phyloP scores from a whole-genome alignment of 1,140 invertebrate genomes.

The Drosophila kohkoa region DNA sequence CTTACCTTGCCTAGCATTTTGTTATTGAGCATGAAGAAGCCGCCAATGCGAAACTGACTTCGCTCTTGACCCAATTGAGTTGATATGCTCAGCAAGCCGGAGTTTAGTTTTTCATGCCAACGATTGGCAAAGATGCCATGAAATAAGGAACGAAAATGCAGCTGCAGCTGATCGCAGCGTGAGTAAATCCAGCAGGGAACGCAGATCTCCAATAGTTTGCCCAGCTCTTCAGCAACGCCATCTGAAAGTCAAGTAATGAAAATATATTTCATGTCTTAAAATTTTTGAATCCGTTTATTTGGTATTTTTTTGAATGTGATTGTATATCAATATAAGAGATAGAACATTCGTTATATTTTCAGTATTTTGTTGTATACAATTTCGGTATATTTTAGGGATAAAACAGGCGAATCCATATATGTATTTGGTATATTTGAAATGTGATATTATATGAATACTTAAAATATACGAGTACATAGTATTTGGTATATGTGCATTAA shows the following conservation, averaged over 20 bases:
- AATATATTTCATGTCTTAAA: too few species aligned
- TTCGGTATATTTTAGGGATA: too few species aligned
- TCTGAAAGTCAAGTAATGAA: background rate
- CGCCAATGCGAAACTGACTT: slow-evolving; percentile 27
- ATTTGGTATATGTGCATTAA: too few species aligned
- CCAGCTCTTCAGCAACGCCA: slow-evolving; percentile 13
- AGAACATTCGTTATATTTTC: too few species aligned
- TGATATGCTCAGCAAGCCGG: slow-evolving; percentile 17
- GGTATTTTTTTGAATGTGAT: too few species aligned
- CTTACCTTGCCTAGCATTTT: slow-evolving; percentile 24
- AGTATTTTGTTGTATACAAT: too few species aligned
- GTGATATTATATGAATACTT: too few species aligned
- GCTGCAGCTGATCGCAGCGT: slow-evolving; percentile 30
- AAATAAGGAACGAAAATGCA: slow-evolving; percentile 28
- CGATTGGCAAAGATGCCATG: slow-evolving; percentile 28
- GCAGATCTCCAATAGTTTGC: slow-evolving; percentile 28
- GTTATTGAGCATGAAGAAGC: slow-evolving; percentile 32
- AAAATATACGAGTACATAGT: too few species aligned
- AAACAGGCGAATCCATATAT: too few species aligned
- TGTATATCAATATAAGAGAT: too few species aligned
- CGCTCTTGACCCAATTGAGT: slow-evolving; percentile 37
- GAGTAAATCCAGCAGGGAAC: slow-evolving; percentile 38
- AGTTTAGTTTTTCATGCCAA: slow-evolving; percentile 21
- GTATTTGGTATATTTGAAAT: too few species aligned
- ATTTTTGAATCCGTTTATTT: too few species aligned